Evolutionary conservation across 2,888 invertebrate genomes (phyloP), one percentile per base, ranked within the genome.

Genomic region (Cheilosia vernalis): DNA sequence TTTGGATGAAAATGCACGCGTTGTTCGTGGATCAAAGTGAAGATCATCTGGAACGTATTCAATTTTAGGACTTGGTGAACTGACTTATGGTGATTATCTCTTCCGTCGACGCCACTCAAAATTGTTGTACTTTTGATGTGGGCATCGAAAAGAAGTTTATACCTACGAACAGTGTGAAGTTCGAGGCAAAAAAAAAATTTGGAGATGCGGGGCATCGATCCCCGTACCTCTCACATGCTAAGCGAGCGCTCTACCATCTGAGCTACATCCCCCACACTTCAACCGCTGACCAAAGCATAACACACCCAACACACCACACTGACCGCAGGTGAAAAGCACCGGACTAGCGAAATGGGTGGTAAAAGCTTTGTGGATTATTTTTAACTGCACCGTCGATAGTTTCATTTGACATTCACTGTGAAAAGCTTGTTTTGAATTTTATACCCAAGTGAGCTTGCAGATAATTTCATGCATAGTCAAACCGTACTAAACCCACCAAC

Each of bases 161-260:
- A 19, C 7, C 6, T 27, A 7, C 21, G 1, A 51, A 24, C 30
- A 24, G 15, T 17, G 24, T 2, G 24, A 24, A 3, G 24, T 24
- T 5, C 2, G 24, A 24, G 10, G 33, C 33, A 9, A 30, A 49
- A 64, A 37, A 64, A 30, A 6, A 0, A 21, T 2, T 51, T 91
- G 91, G 91, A 92, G 91, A 91, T 91, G 92, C 91, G 90, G 91
- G 91, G 91, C 90, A 91, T 91, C 92, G 92, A 92, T 91, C 91
- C 90, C 91, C 90, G 91, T 91, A 92, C 91, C 91, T 92, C 91
- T 91, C 91, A 90, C 91, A 91, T 92, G 91, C 91, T 91, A 92
- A 91, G 91, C 92, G 92, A 92, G 91, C 91, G 91, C 91, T 92
- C 92, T 92, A 92, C 91, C 92, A 92, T 91, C 91, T 92, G 92